These are phyloP conservation scores for Dasyprocta punctata DNA, from an alignment of 2,113 vertebrate species.

Conservation along the genomic window DNA sequence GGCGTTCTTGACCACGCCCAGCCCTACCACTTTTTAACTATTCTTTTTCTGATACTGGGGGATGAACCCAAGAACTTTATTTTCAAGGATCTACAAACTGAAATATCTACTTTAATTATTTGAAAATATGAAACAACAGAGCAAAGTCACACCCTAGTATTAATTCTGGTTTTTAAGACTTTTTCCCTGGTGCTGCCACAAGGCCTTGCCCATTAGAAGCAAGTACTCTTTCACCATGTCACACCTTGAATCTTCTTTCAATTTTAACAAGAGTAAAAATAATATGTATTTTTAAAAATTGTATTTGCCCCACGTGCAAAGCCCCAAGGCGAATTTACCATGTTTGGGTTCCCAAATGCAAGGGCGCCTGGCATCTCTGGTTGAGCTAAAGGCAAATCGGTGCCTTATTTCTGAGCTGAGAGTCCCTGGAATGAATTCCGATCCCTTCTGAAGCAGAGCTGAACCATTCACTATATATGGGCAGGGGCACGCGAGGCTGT, in stretches of 20 bases:
- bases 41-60: background rate
- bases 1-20: no score
- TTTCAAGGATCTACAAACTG: background rate
- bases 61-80: background rate
- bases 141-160: background rate
- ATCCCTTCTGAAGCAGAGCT: background rate
- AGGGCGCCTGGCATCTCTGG: background rate
- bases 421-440: constrained; percentile 7
- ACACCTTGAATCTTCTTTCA: background rate
- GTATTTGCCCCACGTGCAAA: background rate
- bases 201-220: background rate
- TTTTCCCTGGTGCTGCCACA: background rate
- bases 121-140: background rate
- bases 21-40: background rate
- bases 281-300: background rate
- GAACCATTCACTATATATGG: constrained; percentile 53
- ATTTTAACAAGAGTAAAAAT: background rate
- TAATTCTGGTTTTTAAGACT: background rate
- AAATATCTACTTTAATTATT: background rate
- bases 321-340: background rate
- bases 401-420: background rate
- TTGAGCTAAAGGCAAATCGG: background rate
- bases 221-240: background rate
- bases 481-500: background rate
- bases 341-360: background rate